Evolutionary conservation across 1,140 invertebrate species (phyloP), one percentile per base, ranked within the genome.

Genomic region (Drosophila navojoa): DNA sequence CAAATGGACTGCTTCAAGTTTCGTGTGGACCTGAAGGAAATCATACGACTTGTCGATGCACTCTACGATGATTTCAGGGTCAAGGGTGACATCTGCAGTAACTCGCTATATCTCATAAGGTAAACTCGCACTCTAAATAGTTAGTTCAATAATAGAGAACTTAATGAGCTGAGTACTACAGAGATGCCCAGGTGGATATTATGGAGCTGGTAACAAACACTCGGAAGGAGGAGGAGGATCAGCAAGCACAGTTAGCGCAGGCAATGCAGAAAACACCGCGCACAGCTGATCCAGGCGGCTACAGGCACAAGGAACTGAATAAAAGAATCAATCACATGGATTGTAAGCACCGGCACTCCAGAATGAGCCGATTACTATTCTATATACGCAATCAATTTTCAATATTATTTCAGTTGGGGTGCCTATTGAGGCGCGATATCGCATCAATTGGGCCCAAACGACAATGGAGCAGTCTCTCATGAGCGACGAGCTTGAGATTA

Each of bases 371-470:
- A 22, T 22, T 3, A 22, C 3, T 22, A 1, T 22, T 22, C 19
- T 2, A 22, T 22, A 22, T 22, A 22, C 0, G 19, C 3, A 22
- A 22, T 22, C 0, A 1, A 22, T 22, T 22, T 22, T 22, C 19
- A 22, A 22, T 22, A 22, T 22, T 22, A 22, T 19, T 9, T 44
- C 42, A 86, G 81, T 50, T 47, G 13, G 52, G 0, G 42, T 4
- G 4, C 81, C 81, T 0, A 85, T 85, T 22, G 78, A 86, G 53
- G 35, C 47, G 6, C 81, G 81, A 5, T 86, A 78, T 54, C 45
- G 13, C 7, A 50, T 86, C 3, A 81, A 85, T 29, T 76, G 71
- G 60, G 10, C 57, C 0, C 22, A 76, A 32, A 35, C 73, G 2
- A 58, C 6, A 22, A 19, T 81, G 60, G 67, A 85, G 7, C 81